These are phyloP conservation scores for Neodiprion virginianus DNA, from an alignment of 1,140 invertebrate species.

Conservation along the genomic window DNA sequence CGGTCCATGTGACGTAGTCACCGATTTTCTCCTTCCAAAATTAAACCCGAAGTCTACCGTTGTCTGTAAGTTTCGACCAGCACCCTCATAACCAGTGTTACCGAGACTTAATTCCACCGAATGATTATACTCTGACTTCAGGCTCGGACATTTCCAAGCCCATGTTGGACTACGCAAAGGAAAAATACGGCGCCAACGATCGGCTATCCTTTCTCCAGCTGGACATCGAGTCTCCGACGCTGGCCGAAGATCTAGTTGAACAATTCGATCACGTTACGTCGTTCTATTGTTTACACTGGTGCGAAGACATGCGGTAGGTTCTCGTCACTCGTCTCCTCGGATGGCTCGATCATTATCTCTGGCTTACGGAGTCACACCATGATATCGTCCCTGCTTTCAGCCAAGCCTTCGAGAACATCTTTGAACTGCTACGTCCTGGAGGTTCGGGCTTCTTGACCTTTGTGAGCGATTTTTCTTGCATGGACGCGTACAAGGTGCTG, in stretches of 20 bases:
- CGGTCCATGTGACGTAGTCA: slow-evolving; percentile 79
- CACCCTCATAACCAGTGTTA: too few species aligned
- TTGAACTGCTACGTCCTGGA: slow-evolving; percentile 67
- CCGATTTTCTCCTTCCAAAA: slow-evolving; percentile 69
- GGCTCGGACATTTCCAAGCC: slow-evolving; percentile 74
- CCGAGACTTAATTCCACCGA: too few species aligned
- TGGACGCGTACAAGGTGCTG: slow-evolving; percentile 71
- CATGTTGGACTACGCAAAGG: slow-evolving; percentile 74
- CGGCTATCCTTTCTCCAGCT: slow-evolving; percentile 68
- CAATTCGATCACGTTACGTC: slow-evolving; percentile 77
- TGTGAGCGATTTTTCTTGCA: slow-evolving; percentile 73
- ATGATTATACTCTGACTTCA: slow-evolving; percentile 16
- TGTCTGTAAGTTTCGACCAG: slow-evolving; percentile 39
- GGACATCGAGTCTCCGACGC: slow-evolving; percentile 67
- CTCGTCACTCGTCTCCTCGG: slow-evolving; percentile 12
- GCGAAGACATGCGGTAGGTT: slow-evolving; percentile 73
- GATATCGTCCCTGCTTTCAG: slow-evolving; percentile 48
- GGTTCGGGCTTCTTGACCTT: slow-evolving; percentile 76
- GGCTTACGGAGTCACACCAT: slow-evolving; percentile 8
- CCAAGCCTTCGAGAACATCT: slow-evolving; percentile 70
- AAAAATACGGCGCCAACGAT: slow-evolving; percentile 57
- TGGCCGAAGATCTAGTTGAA: slow-evolving; percentile 60
- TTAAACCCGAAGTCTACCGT: slow-evolving; percentile 60
- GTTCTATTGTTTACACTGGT: slow-evolving; percentile 86
- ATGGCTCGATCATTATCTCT: too few species aligned